Conservation (phyloP, 2,113 vertebrate genomes). For the Isichthys henryi region DNA sequence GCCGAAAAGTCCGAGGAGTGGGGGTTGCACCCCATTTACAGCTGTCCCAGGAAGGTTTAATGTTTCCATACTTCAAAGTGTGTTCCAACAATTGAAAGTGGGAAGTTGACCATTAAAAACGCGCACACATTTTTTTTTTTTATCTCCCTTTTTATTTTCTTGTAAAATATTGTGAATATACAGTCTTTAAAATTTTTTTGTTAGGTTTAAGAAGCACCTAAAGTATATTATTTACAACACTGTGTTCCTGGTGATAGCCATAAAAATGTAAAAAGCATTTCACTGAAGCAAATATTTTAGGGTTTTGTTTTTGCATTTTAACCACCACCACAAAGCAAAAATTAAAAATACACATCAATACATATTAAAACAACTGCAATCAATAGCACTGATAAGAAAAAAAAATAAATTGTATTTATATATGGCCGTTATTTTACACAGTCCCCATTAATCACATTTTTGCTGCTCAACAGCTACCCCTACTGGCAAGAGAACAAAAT, state of each 20-base stretch:
- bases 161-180: conserved; percentile 58
- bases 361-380: conserved; percentile 25
- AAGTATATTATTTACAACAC: conserved; percentile 55
- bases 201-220: conserved; percentile 53
- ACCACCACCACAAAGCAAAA: conserved; percentile 3
- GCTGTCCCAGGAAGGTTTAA: neutral
- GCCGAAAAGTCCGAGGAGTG: neutral
- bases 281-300: conserved; percentile 36
- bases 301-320: neutral
- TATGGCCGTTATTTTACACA: conserved; percentile 49
- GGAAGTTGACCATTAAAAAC: neutral
- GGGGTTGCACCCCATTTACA: no score
- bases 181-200: conserved; percentile 52
- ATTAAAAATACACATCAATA: conserved; percentile 27
- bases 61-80: neutral
- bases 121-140: neutral
- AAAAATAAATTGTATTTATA: conserved; percentile 39
- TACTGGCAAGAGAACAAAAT: conserved; percentile 46
- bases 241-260: conserved; percentile 54
- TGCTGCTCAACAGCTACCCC: conserved; percentile 52
- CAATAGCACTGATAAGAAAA: conserved; percentile 44
- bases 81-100: neutral
- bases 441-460: conserved; percentile 30
- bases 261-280: conserved; percentile 40
- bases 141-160: conserved; percentile 37